Percentiles rank a stretch among this genome's conserved stretches.
phyloP scores from a whole-genome alignment of 2,113 vertebrate species.

The Climacteris rufus region DNA sequence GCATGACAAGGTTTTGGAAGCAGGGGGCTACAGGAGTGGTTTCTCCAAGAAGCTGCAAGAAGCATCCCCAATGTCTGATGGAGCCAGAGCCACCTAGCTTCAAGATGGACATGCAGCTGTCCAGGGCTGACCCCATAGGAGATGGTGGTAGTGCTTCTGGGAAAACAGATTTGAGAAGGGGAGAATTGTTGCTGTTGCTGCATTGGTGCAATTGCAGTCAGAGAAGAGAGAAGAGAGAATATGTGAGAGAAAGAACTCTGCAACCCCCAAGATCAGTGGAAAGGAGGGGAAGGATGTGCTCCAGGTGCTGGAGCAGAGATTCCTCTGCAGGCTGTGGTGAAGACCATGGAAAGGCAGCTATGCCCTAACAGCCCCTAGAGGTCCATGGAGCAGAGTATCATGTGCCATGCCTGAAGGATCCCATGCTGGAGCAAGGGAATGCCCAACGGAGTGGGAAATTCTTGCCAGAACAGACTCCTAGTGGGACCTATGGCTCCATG shows the following conservation, averaged over 20 bases:
- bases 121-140: fast-evolving
- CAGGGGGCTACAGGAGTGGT: fast-evolving
- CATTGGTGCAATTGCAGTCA: neutral
- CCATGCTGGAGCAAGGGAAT: neutral
- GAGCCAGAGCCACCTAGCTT: neutral
- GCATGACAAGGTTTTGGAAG: neutral
- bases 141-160: too few species aligned
- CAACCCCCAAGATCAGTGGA: neutral
- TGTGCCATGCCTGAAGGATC: neutral
- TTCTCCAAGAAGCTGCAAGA: neutral
- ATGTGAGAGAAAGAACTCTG: neutral
- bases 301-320: neutral
- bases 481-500: neutral
- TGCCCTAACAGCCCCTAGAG: neutral
- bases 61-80: neutral
- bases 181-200: neutral
- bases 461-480: neutral
- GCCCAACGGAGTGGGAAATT: neutral
- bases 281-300: neutral
- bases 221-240: neutral
- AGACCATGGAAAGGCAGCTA: neutral
- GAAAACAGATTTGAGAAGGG: neutral
- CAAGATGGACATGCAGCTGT: neutral
- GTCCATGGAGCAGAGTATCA: neutral
- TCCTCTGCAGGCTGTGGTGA: too few species aligned